These are phyloP conservation scores for Ciconia boyciana DNA, from an alignment of 2,113 vertebrate species.

Conservation along the genomic window DNA sequence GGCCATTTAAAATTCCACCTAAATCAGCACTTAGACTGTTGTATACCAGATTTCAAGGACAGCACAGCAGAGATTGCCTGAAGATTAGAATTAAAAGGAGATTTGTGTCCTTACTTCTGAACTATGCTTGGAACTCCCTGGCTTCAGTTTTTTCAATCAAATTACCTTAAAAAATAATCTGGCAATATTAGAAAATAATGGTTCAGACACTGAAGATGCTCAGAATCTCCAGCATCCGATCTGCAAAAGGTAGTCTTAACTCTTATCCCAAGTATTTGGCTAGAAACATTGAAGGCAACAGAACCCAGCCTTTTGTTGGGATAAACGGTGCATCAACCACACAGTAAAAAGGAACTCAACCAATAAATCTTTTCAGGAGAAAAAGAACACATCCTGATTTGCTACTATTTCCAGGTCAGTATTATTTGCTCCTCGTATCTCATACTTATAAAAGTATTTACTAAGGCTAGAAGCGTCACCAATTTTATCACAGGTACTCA, in stretches of 20 bases:
- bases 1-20: background rate
- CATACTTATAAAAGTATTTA: background rate
- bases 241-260: background rate
- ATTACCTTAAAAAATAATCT: background rate
- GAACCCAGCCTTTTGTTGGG: background rate
- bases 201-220: background rate
- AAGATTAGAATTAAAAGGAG: background rate
- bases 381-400: background rate
- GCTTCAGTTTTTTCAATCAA: background rate
- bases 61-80: background rate
- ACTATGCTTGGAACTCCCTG: background rate
- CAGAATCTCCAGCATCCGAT: background rate
- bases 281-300: background rate
- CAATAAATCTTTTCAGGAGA: background rate
- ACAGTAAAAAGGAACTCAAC: background rate
- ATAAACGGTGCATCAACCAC: fast-evolving
- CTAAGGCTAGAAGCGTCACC: background rate
- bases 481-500: background rate
- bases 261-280: background rate
- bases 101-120: background rate
- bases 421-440: background rate
- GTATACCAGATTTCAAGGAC: background rate
- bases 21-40: background rate
- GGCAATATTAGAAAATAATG: background rate
- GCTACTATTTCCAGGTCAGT: background rate